Conservation (phyloP, 2,113 vertebrate genomes). For the Hyperopisus bebe region DNA sequence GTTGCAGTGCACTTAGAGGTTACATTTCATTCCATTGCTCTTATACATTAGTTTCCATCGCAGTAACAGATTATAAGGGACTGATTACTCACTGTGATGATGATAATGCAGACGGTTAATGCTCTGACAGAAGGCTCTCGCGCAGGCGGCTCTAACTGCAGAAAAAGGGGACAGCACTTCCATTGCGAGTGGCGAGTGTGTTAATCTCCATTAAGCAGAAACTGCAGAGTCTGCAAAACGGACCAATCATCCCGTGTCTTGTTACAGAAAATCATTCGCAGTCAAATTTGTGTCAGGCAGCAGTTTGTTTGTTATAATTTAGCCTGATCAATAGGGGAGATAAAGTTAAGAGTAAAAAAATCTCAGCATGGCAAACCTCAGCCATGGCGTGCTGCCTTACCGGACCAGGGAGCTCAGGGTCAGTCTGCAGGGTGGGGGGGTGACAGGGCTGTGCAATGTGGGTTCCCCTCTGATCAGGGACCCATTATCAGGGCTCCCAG, state of each 20-base stretch:
- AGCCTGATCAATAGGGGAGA: slow-evolving; percentile 15
- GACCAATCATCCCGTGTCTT: slow-evolving; percentile 22
- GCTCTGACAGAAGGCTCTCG: not conserved
- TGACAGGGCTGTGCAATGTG: not conserved
- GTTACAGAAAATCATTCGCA: slow-evolving; percentile 24
- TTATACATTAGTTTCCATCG: not conserved
- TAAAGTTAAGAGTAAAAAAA: slow-evolving; percentile 28
- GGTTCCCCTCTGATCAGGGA: not conserved
- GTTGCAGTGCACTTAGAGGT: not conserved
- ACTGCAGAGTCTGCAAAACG: slow-evolving; percentile 23
- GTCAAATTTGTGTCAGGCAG: slow-evolving; percentile 23
- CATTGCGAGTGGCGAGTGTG: not conserved
- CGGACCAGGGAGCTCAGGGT: not conserved
- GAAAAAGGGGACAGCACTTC: slow-evolving; percentile 18
- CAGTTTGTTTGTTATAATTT: slow-evolving; percentile 44
- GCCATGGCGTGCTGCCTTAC: not conserved
- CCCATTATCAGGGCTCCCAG: not conserved
- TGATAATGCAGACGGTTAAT: not conserved
- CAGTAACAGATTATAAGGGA: slow-evolving; percentile 20
- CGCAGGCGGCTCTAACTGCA: not conserved
- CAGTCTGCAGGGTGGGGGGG: not conserved
- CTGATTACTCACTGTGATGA: not conserved
- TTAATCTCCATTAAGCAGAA: slow-evolving; percentile 31
- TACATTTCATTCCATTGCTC: slow-evolving; percentile 1
- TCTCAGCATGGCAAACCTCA: not conserved